Base-by-base conservation (phyloP, 2,113 vertebrate genomes). In the Copsychus sechellarum region DNA sequence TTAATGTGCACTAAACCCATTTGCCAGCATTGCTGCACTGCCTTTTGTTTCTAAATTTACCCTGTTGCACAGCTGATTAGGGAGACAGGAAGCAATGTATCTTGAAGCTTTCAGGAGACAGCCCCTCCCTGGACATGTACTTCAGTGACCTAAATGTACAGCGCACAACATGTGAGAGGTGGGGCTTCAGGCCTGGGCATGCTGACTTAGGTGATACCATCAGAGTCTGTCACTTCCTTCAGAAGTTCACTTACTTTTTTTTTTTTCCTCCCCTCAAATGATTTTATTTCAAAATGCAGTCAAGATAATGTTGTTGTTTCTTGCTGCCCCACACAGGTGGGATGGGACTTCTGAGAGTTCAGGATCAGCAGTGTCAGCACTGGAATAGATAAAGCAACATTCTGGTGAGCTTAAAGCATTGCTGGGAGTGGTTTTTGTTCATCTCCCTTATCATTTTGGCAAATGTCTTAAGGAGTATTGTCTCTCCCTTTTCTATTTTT, bases 91-190 rank as follows among this genome's bases (percentile, higher is more conserved):
- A 92, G 88, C 87, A 70, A 31, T 57, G 54, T 60, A 84, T 93
- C 91, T 91, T 73, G 95, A 81, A 87, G 61, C 76, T 92, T 93
- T 88, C 66, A 24, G 72, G 90, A 97, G 77, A 67, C 69, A 72
- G 83, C 94, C 92, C 90, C 92, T 96, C 96, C 96, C 94, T 91
- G 29, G 47, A 87, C 94, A 95, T 61, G 69, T 96, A 79, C 95
- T 95, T 86, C 14, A 94, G 84, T 88, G 88, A 88, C 94, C 80
- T 78, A 57, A 76, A 84, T 33, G 80, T 85, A 65, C 79, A 57
- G 65, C 1, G 1, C 92, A 38, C 74, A 62, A 77, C 65, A 5
- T 13, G 87, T 88, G 29, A 53, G 93, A 73, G 65, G 81, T 66
- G 94, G 77, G 60, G 85, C 65, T 92, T 90, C 97, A 97, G 91